Evolutionary conservation across 2,888 invertebrate species (phyloP).

Genomic region (Aporophyla nigra): DNA sequence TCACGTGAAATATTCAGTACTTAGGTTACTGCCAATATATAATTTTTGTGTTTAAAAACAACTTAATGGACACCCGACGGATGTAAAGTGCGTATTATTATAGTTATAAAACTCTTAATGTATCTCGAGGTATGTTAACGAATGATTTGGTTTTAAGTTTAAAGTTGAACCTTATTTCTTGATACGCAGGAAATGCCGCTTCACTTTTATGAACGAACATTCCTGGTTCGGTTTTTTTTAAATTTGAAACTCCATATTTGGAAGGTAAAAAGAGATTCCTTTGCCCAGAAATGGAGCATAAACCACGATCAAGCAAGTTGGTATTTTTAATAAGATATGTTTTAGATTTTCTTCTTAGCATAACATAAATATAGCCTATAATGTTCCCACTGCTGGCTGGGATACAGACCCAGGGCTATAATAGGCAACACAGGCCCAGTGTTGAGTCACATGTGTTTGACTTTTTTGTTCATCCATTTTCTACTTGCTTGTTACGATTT

Average conservation of each 20-base stretch:
- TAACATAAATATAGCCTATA: too few species aligned
- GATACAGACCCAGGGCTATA: too few species aligned
- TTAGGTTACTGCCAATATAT: slow-evolving; percentile 50
- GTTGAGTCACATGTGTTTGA: too few species aligned
- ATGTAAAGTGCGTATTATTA: slow-evolving; percentile 58
- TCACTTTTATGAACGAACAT: slow-evolving; percentile 17
- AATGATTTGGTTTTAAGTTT: slow-evolving; percentile 43
- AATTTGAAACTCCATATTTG: slow-evolving; percentile 12
- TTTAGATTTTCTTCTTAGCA: not conserved
- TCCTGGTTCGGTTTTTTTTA: slow-evolving; percentile 1
- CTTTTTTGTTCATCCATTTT: too few species aligned
- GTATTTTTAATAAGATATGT: not conserved
- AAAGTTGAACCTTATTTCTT: slow-evolving; percentile 22
- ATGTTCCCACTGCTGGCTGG: too few species aligned
- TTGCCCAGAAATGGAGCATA: not conserved
- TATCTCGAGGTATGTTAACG: slow-evolving; percentile 52
- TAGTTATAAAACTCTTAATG: slow-evolving; percentile 64
- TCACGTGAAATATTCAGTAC: slow-evolving; percentile 63
- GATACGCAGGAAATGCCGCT: not conserved
- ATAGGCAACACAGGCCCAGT: too few species aligned
- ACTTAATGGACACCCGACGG: slow-evolving; percentile 53
- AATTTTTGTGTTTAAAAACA: slow-evolving; percentile 64
- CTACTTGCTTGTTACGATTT: too few species aligned
- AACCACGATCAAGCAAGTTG: not conserved
- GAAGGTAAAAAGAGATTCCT: slow-evolving; percentile 5